phyloP scores from a whole-genome alignment of 2,888 invertebrate genomes.

The Cybosia mesomella region DNA sequence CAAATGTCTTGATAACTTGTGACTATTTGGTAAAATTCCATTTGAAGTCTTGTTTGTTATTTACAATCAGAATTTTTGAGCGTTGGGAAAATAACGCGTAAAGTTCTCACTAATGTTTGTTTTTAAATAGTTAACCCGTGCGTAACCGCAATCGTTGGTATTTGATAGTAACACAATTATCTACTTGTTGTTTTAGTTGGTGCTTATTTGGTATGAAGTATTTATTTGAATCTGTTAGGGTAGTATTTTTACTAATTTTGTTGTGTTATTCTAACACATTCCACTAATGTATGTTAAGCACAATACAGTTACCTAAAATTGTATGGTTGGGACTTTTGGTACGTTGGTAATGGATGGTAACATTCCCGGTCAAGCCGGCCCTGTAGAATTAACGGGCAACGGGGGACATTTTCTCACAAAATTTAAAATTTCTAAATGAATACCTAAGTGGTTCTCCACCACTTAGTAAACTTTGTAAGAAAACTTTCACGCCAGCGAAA shows the following conservation, averaged over 20 bases:
- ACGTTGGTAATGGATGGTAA: too few relatives aligned
- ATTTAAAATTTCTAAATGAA: too few relatives aligned
- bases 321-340: too few relatives aligned
- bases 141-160: neutral
- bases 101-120: neutral
- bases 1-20: conserved; percentile 7
- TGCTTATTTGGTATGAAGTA: neutral
- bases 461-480: neutral
- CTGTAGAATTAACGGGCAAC: neutral
- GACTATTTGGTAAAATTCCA: conserved; percentile 13
- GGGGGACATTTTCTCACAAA: neutral
- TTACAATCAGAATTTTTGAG: conserved; percentile 8
- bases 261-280: too few relatives aligned
- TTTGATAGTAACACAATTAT: neutral
- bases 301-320: too few relatives aligned
- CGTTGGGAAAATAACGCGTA: neutral
- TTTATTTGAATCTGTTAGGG: too few relatives aligned
- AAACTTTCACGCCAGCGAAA: neutral
- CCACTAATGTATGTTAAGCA: too few relatives aligned
- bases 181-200: neutral
- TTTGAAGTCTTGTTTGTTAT: conserved; percentile 11
- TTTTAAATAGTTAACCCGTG: neutral
- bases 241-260: too few relatives aligned
- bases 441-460: too few relatives aligned
- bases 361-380: neutral